Conservation (phyloP, 64 coral and sea anemone genomes). For the Stylophora pistillata region DNA sequence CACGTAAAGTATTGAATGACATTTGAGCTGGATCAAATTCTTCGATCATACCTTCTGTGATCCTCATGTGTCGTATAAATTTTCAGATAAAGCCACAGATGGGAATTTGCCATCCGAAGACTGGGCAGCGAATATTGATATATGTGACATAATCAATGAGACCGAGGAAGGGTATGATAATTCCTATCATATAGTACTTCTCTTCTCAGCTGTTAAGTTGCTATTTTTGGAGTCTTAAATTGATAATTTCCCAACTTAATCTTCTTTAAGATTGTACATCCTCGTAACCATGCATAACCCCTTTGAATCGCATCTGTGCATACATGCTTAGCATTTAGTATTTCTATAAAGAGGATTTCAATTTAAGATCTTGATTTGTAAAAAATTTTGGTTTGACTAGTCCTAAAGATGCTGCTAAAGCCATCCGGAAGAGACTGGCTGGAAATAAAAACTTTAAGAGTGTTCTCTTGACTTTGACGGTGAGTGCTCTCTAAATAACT, state of each 20-base stretch:
- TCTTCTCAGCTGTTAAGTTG: not conserved
- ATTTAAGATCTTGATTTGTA: not conserved
- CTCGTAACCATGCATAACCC: not conserved
- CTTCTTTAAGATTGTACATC: too few species aligned
- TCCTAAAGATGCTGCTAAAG: constrained; percentile 95
- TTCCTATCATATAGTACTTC: not conserved
- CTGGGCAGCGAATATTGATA: constrained; percentile 99
- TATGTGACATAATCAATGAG: constrained; percentile 99
- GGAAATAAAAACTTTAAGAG: constrained; percentile 93
- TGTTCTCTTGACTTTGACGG: constrained; percentile 93
- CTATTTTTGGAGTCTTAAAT: not conserved
- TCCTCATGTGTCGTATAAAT: not conserved
- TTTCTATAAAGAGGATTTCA: not conserved
- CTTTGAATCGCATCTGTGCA: not conserved
- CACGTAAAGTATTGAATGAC: not conserved
- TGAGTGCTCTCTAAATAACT: constrained; percentile 7
- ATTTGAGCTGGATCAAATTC: not conserved
- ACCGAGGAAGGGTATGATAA: constrained; percentile 94
- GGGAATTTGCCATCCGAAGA: constrained; percentile 92
- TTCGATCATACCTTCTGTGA: not conserved
- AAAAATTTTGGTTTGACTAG: constrained; percentile 18
- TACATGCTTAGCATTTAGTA: not conserved
- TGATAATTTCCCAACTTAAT: too few species aligned
- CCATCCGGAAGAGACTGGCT: constrained; percentile 82
- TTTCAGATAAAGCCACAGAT: constrained; percentile 92